phyloP scores from a whole-genome alignment of 1,140 invertebrate genomes.

The Drosophila aff. region DNA sequence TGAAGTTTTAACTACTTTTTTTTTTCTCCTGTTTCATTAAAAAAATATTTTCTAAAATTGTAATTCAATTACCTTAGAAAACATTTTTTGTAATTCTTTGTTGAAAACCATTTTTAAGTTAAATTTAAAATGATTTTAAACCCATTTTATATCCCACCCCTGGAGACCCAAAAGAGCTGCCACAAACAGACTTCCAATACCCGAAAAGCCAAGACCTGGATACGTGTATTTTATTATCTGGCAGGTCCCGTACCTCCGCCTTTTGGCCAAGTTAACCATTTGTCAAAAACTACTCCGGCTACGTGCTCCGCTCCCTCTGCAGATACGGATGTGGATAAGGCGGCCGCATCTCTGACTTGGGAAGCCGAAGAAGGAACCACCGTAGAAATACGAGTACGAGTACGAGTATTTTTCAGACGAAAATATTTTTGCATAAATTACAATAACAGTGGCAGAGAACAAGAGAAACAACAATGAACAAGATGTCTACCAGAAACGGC shows the following conservation, averaged over 20 bases:
- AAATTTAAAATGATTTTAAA: neutral
- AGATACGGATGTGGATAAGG: conserved; percentile 46
- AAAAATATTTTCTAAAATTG: neutral
- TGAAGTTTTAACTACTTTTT: neutral
- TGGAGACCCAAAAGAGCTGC: neutral
- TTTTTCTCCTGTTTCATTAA: accelerated
- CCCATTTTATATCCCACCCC: neutral
- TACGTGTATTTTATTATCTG: conserved; percentile 75
- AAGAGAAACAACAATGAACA: conserved; percentile 72
- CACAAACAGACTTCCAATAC: conserved; percentile 35
- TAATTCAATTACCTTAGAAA: neutral
- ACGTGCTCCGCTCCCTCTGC: conserved; percentile 31
- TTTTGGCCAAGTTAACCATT: conserved; percentile 26
- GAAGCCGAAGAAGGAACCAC: conserved; percentile 30
- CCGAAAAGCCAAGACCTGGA: conserved; percentile 45
- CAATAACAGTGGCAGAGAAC: conserved; percentile 69
- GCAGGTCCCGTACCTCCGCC: conserved; percentile 9
- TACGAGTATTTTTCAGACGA: conserved; percentile 72
- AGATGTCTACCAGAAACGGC: conserved; percentile 74
- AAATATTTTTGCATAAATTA: conserved; percentile 83
- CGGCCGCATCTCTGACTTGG: conserved; percentile 26
- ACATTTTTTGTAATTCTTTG: too few species aligned
- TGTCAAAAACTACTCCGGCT: conserved; percentile 47
- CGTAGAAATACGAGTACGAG: conserved; percentile 15
- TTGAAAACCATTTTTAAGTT: too few species aligned